Evolutionary conservation across 2,888 invertebrate genomes (phyloP), one percentile per base, ranked within the genome.

Genomic region (Tortricodes alternella): DNA sequence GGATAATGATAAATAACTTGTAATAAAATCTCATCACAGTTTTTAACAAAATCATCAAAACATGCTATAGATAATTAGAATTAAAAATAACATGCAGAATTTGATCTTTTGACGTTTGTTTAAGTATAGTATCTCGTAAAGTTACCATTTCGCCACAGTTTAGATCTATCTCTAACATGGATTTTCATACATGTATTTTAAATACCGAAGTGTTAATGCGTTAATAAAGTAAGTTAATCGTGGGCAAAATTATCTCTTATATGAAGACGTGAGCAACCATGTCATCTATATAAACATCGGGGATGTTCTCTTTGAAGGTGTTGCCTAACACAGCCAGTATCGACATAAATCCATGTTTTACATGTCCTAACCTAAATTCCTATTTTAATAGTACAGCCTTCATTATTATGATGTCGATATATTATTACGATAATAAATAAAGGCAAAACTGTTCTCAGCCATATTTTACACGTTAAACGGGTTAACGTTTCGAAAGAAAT

Each of bases 321-420:
- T 53, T 53, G 46, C 46, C 46, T 46, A 43, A 43, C n/a, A n/a
- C 32, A 23, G 32, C 35, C 19, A 34, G 51, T 23, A 11, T 35
- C 35, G 37, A 29, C 56, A 50, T 56, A 50, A 50, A 56, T 56
- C 49, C 49, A 21, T 50, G 11, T 44, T 23, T 8, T 38, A 56
- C 43, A 44, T 44, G 49, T 37, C 37, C 43, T 55, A 56, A 50
- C 56, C 44, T 24, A 56, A 56, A 56, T 56, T 44, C 49, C 13
- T 43, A 23, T 18, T 32, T 49, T 49, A 50, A 27, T 37, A 16
- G 37, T n/a, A 21, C 19, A 18, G 43, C 27, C 24, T 16, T 23
- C 27, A 34, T 48, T 49, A 56, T 38, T 38, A 49, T 44, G 49
- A 49, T 37, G 32, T 48, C 48, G 35, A 39, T 46, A 34, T 9